Percentiles rank a stretch among this genome's conserved stretches.
These are phyloP conservation scores for Indri indri DNA, from an alignment of 2,113 vertebrate species.

Conservation along the genomic window DNA sequence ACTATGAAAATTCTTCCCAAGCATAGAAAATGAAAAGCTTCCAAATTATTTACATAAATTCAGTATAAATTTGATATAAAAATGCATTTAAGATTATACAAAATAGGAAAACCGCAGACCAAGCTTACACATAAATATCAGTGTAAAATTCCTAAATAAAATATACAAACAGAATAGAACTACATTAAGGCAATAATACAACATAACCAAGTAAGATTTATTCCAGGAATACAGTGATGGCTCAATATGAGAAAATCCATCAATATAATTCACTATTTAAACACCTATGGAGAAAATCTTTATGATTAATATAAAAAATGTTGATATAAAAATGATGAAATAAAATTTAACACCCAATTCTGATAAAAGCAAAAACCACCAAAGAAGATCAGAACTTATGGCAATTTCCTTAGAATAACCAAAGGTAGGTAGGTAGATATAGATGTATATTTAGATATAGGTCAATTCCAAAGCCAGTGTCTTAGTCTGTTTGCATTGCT, in stretches of 20 bases:
- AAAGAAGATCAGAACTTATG: background rate
- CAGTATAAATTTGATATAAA: background rate
- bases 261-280: background rate
- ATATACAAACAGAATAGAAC: background rate
- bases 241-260: background rate
- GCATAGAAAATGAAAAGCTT: background rate
- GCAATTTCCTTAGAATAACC: background rate
- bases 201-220: background rate
- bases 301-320: background rate
- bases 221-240: background rate
- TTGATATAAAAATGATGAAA: background rate
- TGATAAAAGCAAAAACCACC: background rate
- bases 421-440: background rate
- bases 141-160: background rate
- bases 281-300: background rate
- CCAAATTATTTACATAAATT: background rate
- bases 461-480: background rate
- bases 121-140: background rate
- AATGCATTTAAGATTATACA: background rate
- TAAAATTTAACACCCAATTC: background rate
- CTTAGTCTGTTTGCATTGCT: background rate
- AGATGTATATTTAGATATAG: background rate
- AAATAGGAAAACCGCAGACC: background rate
- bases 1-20: background rate
- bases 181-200: background rate